Percentiles rank a stretch among this genome's conserved stretches.
Conservation (phyloP, 2,888 invertebrate species). For the Amaurobius ferox region DNA sequence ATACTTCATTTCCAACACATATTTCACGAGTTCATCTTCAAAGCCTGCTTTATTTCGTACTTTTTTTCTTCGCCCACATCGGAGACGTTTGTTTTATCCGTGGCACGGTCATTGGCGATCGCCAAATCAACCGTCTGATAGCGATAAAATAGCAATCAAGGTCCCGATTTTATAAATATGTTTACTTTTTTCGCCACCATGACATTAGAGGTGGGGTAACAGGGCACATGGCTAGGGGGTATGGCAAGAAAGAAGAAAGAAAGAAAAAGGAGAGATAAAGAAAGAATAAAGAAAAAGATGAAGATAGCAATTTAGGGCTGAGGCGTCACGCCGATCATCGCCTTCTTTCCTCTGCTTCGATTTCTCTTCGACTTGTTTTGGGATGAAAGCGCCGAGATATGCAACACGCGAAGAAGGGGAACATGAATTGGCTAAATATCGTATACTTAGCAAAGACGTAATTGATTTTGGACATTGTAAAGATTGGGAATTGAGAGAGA, state of each 20-base stretch:
- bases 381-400: constrained; percentile 45
- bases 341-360: constrained; percentile 58
- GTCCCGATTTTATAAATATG: constrained; percentile 67
- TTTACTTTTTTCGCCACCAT: constrained; percentile 64
- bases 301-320: constrained; percentile 54
- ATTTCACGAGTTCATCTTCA: constrained; percentile 1
- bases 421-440: constrained; percentile 19
- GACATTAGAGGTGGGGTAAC: constrained; percentile 43
- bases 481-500: no score
- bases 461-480: no score
- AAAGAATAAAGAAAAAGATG: neutral
- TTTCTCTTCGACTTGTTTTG: constrained; percentile 58
- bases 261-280: neutral
- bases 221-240: constrained; percentile 46
- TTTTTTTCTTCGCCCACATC: neutral
- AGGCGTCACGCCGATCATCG: constrained; percentile 71
- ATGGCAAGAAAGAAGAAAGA: constrained; percentile 17
- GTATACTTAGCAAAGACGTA: neutral
- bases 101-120: constrained; percentile 36
- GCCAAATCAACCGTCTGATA: constrained; percentile 60
- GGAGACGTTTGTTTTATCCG: no score
- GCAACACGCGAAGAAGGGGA: neutral
- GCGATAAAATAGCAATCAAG: constrained; percentile 69
- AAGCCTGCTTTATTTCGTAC: neutral
- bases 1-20: neutral